phyloP scores from a whole-genome alignment of 1,140 invertebrate genomes.

The Halyomorpha halys region DNA sequence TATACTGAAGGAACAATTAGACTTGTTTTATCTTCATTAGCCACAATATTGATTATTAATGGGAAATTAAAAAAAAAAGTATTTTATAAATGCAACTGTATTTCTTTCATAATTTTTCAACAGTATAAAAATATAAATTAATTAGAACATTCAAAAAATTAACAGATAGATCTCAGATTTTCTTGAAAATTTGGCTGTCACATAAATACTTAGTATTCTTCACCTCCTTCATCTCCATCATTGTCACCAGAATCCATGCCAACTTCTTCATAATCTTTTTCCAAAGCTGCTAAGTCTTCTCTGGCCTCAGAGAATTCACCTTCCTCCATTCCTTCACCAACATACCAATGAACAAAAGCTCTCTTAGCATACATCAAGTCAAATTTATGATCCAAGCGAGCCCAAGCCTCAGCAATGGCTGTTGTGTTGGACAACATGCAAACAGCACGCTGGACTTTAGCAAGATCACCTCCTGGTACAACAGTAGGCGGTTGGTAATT shows the following conservation, averaged over 20 bases:
- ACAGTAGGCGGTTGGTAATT: conserved; percentile 12
- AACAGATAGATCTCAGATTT: too few relatives aligned
- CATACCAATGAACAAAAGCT: conserved; percentile 35
- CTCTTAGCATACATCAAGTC: conserved; percentile 53
- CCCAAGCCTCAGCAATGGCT: conserved; percentile 63
- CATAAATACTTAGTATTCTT: conserved; percentile 34
- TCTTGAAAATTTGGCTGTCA: too few relatives aligned
- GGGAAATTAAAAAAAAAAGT: too few relatives aligned
- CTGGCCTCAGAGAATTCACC: conserved; percentile 56
- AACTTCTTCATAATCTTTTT: conserved; percentile 58
- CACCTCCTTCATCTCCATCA: conserved; percentile 40
- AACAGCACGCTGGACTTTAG: conserved; percentile 50
- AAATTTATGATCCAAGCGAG: conserved; percentile 54
- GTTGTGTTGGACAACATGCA: conserved; percentile 16
- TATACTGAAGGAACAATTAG: too few relatives aligned
- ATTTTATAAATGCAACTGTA: too few relatives aligned
- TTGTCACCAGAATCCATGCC: conserved; percentile 48
- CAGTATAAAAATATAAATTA: too few relatives aligned
- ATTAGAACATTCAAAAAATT: too few relatives aligned
- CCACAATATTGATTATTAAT: too few relatives aligned
- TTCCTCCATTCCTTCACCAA: conserved; percentile 55
- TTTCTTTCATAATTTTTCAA: too few relatives aligned
- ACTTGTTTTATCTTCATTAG: too few relatives aligned
- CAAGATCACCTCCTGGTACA: conserved; percentile 61
- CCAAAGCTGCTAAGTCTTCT: conserved; percentile 51